These are phyloP conservation scores for Pachydiplax longipennis DNA, from an alignment of 2,888 invertebrate genomes.

Conservation along the genomic window DNA sequence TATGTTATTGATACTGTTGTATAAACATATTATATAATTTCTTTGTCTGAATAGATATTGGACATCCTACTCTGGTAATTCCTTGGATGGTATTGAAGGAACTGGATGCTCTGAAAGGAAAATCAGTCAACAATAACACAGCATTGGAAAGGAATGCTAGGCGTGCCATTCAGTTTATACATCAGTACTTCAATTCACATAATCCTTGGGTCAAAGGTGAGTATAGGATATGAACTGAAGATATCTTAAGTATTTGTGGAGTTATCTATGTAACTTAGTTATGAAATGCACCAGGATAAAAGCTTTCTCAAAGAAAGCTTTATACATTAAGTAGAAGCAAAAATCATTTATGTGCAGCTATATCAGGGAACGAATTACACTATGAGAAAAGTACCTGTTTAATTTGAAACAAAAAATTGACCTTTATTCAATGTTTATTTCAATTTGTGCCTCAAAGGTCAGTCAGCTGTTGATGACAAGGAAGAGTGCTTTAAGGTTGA, in stretches of 20 bases:
- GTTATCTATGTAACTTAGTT: no score
- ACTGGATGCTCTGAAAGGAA: not conserved
- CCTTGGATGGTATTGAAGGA: slow-evolving; percentile 31
- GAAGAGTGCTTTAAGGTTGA: not conserved
- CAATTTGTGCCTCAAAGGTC: not conserved
- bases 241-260: no score
- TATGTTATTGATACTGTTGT: not conserved
- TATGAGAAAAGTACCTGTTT: no score
- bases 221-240: not conserved
- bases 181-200: not conserved
- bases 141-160: not conserved
- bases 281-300: no score
- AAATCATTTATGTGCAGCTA: no score
- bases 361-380: no score
- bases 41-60: not conserved
- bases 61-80: not conserved
- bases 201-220: slow-evolving; percentile 6
- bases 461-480: slow-evolving; percentile 9
- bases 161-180: not conserved
- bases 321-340: no score
- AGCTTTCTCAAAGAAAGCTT: no score
- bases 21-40: not conserved
- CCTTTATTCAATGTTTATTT: not conserved
- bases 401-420: no score
- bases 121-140: not conserved